Base-by-base conservation (phyloP, 2,888 invertebrate species). In the Microchrysa polita region DNA sequence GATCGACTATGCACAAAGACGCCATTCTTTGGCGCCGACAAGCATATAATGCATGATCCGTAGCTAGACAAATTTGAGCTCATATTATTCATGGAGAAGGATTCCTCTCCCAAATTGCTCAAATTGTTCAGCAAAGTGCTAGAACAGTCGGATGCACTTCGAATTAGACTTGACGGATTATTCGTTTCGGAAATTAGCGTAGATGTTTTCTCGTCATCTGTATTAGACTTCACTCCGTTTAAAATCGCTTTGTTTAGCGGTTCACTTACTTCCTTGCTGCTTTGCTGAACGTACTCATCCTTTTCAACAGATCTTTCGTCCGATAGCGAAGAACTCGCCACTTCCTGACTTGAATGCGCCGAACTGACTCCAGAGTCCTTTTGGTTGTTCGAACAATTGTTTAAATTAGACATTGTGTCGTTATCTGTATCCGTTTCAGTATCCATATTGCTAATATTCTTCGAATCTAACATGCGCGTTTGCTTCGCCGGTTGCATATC, bases 1-100 rank as follows among this genome's bases (percentile, higher is more conserved):
- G 88, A 88, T 59, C 87, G 85, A 0, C 90, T 90, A 80, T 92
- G 92, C 0, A 91, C 87, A 79, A 92, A 92, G 48, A 90, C 88
- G 0, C 90, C 90, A 72, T 91, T 88, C 80, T 90, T 91, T 0
- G 90, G 90, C 65, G 87, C 87, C 0, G 84, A 81, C 27, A 87
- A 86, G 79, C 92, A 92, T 18, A 89, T 86, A 27, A 90, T 88
- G 79, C 92, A 92, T 79, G 74, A 72, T 16, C 78, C 79, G 73
- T 77, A 72, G 5, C n/a, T 48, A 1, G 60, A 60, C 9, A 72
- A 48, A 27, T 34, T 59, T 2, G 72, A 59, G 44, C 60, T 60
- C 20, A 69, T 14, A 40, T 22, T 69, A 22, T 67, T 67, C 65
- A 67, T 57, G 10, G 55, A 14, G 20, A 69, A 40, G 14, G 55